Evolutionary conservation across 2,113 vertebrate genomes (phyloP).

Genomic region (Zapus hudsonius): DNA sequence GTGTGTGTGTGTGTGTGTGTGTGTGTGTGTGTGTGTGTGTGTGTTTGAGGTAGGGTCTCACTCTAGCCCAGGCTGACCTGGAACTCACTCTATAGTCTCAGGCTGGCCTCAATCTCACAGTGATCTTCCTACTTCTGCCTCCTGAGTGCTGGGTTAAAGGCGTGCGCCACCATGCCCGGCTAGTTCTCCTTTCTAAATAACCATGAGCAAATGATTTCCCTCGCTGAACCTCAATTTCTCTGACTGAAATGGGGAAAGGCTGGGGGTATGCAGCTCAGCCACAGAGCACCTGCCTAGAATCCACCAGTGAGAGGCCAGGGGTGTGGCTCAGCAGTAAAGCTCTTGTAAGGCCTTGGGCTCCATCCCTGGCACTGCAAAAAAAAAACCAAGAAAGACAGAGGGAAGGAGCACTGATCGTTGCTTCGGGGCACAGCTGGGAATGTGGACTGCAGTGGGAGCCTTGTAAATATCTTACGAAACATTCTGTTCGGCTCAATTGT

Average conservation of each 20-base stretch:
- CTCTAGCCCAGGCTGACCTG: no score
- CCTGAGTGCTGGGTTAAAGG: no score
- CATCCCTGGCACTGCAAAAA: not conserved
- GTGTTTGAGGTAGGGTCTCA: no score
- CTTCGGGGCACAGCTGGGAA: not conserved
- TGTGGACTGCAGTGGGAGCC: not conserved
- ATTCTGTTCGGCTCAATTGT: not conserved
- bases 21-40: no score
- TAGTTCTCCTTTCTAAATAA: slow-evolving; percentile 7
- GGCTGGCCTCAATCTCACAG: no score
- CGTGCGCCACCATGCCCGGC: no score
- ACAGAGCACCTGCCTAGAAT: not conserved
- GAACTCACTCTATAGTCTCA: no score
- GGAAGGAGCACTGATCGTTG: not conserved
- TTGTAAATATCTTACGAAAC: not conserved
- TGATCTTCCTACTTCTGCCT: no score
- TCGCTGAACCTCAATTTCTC: slow-evolving; percentile 18
- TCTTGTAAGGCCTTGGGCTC: not conserved
- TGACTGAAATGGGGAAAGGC: slow-evolving; percentile 14
- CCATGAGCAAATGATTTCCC: not conserved
- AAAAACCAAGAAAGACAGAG: not conserved
- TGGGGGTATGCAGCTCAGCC: not conserved
- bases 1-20: no score
- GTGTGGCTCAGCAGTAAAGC: not conserved
- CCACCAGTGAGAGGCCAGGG: not conserved